phyloP scores from a whole-genome alignment of 1,140 invertebrate species.

The Tetragnatha versicolor region DNA sequence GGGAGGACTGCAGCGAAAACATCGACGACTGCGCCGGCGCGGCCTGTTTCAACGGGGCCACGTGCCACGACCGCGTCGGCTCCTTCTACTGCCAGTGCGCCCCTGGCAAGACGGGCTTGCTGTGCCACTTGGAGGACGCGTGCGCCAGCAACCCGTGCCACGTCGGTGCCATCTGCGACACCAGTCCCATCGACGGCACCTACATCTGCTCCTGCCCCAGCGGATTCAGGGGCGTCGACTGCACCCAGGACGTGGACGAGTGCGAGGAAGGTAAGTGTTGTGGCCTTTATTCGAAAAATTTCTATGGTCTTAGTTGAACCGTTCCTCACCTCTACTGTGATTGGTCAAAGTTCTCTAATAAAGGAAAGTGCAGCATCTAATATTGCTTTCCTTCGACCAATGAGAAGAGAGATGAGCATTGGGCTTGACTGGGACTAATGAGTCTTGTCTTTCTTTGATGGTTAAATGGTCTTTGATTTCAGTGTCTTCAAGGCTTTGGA shows the following conservation, averaged over 20 bases:
- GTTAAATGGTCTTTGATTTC: too few species aligned
- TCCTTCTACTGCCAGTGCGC: constrained; percentile 95
- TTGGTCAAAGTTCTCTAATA: too few species aligned
- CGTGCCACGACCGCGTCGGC: constrained; percentile 93
- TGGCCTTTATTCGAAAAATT: not conserved
- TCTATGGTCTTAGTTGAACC: too few species aligned
- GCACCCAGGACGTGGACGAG: constrained; percentile 93
- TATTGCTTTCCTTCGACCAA: too few species aligned
- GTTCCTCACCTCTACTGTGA: too few species aligned
- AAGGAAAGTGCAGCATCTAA: too few species aligned
- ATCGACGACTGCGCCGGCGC: constrained; percentile 92
- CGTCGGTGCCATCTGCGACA: constrained; percentile 91
- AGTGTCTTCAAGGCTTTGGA: too few species aligned
- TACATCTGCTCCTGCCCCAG: constrained; percentile 92
- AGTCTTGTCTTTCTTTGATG: too few species aligned
- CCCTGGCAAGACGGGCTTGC: constrained; percentile 88
- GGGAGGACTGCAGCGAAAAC: constrained; percentile 87
- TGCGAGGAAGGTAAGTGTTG: constrained; percentile 83
- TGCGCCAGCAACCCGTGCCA: constrained; percentile 96
- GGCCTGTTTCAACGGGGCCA: constrained; percentile 95
- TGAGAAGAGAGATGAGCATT: too few species aligned
- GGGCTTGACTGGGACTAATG: too few species aligned
- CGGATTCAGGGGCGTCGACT: constrained; percentile 89
- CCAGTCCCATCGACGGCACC: constrained; percentile 92
- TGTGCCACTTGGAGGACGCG: constrained; percentile 95